Base-by-base conservation (phyloP, 53 echinoderm and acorn worm genomes). In the Echinarachnius parma region DNA sequence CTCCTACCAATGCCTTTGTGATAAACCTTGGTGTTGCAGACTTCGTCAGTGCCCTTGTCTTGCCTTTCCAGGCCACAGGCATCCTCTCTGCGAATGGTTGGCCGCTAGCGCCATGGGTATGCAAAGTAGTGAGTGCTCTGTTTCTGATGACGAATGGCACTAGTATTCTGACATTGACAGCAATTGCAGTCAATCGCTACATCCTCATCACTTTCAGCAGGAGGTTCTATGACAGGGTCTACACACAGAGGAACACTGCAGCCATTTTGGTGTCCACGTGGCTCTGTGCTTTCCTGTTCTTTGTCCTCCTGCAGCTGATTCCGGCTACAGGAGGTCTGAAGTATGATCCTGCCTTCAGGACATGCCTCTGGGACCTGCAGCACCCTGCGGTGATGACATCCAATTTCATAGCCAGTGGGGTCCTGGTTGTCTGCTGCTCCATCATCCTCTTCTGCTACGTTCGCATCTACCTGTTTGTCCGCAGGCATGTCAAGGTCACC, bases 11-110 rank as follows among this genome's bases (percentile, higher is more conserved):
- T 28, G 66, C 61, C 13, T 66, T 82, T 36, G 76, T 82, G 31
- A 76, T 76, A 14, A 82, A 64, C 28, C 82, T 82, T 18, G 53
- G 63, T 28, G 75, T 82, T 4, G 62, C 82, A 47, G 82, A 82
- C 32, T 59, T 82, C 48, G 45, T 82, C 27, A 64, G 56, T 18
- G 53, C 75, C 45, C 11, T 66, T 27, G 63, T 32, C 23, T 55
- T 82, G 4, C 82, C 82, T 1, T 65, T 75, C 34, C 75, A 75
- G 53, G 62, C 65, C 2, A 26, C 58, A 5, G 75, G 62, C 2
- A 32, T 82, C 5, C 59, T 76, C 31, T 53, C 64, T 31, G 65
- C 64, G 34, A 34, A 62, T 47, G 82, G 82, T 7, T 82, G 76
- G 76, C 64, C 46, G 20, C 48, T 68, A 1, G 32, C 48, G 30